Evolutionary conservation across 2,113 vertebrate genomes (phyloP), one percentile per base, ranked within the genome.

Genomic region (Charina bottae): DNA sequence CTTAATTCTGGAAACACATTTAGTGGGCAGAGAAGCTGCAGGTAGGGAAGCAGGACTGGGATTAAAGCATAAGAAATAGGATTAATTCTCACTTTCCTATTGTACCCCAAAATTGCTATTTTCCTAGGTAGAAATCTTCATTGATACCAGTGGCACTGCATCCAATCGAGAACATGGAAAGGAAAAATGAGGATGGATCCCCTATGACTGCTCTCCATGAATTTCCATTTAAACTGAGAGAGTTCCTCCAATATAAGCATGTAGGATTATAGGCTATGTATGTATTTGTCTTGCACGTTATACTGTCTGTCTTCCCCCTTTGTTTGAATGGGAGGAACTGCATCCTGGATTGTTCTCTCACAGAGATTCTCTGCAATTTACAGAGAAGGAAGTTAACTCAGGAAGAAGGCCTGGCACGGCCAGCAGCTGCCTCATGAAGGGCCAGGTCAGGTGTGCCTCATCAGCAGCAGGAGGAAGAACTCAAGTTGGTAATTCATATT

Each of bases 291-390:
- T 93, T 96, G 91, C 84, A 92, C 89, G 92, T 89, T 37, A n/a
- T n/a, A n/a, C n/a, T n/a, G n/a, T n/a, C 88, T 91, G 93, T 89
- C 78, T 91, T 91, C 91, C 42, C 58, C 33, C 88, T 85, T 90
- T 55, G 90, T 87, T 28, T 93, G 91, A 60, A 92, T 37, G 59
- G 59, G 28, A 68, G 64, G 46, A 86, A 28, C 33, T 68, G 68
- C 28, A 91, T 0, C 28, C 0, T 0, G 64, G 90, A 91, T 46
- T 28, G 78, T 95, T 94, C 88, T 59, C 54, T 90, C 94, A 90
- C 46, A 90, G 56, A 78, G 88, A 58, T 4, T 56, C 49, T 24
- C 87, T 60, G 56, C 91, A 46, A 90, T 78, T 83, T 0, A 1
- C 60, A 93, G 88, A 84, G n/a, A n/a, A n/a, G n/a, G n/a, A n/a